Percentiles rank a stretch among this genome's conserved stretches.
Evolutionary conservation across 2,797 vertebrate species (phyloP).

Genomic region (Chaetophractus vellerosus): DNA sequence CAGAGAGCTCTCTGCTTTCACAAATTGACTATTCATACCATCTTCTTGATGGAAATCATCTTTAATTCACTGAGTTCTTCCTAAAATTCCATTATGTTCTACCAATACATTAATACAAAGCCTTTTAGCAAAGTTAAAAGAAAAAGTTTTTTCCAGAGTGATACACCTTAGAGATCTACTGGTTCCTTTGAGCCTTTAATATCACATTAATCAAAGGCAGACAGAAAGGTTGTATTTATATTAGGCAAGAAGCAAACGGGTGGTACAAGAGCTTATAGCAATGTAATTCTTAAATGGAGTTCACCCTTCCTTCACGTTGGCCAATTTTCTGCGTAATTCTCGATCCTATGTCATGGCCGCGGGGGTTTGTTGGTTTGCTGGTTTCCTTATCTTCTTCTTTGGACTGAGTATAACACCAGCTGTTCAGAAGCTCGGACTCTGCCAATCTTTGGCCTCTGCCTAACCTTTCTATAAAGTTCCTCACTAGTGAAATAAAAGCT

Average conservation of each 20-base stretch:
- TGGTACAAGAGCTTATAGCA: not conserved
- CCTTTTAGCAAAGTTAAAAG: not conserved
- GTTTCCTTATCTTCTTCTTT: not conserved
- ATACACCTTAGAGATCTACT: not conserved
- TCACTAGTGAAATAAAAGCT: not conserved
- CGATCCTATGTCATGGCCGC: not conserved
- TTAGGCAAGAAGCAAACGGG: not conserved
- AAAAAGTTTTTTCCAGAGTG: not conserved
- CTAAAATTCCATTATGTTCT: not conserved
- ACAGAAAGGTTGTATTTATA: not conserved
- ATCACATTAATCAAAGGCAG: not conserved
- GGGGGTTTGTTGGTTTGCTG: not conserved
- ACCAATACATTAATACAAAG: not conserved
- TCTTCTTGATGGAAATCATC: not conserved
- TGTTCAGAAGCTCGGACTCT: constrained; percentile 19
- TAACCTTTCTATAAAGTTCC: not conserved
- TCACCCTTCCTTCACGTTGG: not conserved
- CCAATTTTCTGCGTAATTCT: not conserved
- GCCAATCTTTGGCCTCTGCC: not conserved
- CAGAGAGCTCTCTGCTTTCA: not conserved
- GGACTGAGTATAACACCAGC: not conserved
- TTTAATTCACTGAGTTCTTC: not conserved
- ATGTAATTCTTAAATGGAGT: not conserved
- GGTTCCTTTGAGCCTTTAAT: not conserved
- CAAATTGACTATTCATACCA: not conserved